Conservation (phyloP, 2,113 vertebrate genomes). For the Peromyscus leucopus region DNA sequence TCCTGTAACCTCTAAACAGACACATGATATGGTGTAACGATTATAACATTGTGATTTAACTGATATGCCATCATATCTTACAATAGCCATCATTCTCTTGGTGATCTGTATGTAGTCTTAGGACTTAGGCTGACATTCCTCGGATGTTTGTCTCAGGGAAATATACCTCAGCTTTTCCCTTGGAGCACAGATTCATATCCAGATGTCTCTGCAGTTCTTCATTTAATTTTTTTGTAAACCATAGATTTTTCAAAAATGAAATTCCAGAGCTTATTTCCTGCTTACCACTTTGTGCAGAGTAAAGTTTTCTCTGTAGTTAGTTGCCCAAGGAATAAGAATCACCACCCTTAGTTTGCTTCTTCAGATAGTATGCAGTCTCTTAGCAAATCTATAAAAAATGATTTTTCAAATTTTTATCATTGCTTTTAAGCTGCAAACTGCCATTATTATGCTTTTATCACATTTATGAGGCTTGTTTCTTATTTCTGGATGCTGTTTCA, state of each 20-base stretch:
- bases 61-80: conserved; percentile 16
- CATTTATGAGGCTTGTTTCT: background rate
- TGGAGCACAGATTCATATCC: background rate
- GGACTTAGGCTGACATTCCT: conserved; percentile 14
- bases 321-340: background rate
- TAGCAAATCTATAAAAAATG: background rate
- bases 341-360: background rate
- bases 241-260: background rate
- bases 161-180: background rate
- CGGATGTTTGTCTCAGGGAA: background rate
- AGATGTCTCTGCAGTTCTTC: background rate
- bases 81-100: background rate
- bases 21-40: background rate
- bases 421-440: background rate
- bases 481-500: background rate
- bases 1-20: background rate
- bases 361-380: background rate
- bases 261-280: background rate
- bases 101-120: background rate
- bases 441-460: background rate
- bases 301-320: background rate
- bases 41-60: background rate
- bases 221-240: conserved; percentile 10
- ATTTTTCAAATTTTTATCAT: background rate
- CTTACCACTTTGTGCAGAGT: background rate